Conservation (phyloP, 1,140 invertebrate species). For the Ooceraea biroi region DNA sequence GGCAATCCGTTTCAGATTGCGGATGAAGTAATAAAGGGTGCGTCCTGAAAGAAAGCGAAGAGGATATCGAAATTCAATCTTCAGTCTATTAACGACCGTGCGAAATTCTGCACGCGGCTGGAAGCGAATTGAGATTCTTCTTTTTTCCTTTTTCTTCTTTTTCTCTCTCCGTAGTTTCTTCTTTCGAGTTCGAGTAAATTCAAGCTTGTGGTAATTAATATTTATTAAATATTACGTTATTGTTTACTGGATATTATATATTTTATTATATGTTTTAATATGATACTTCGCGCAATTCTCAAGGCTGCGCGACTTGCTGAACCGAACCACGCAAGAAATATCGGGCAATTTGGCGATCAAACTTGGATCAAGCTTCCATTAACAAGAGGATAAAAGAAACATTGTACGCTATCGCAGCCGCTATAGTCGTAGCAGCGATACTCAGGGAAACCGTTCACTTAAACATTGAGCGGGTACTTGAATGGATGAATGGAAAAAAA, state of each 20-base stretch:
- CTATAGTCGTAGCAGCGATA: constrained; percentile 7
- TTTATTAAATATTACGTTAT: too few relatives aligned
- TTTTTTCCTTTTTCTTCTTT: too few relatives aligned
- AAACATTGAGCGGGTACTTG: neutral
- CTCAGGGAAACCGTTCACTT: neutral
- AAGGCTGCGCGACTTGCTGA: neutral
- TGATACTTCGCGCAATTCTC: neutral
- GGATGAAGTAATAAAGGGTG: neutral
- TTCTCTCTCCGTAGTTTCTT: neutral
- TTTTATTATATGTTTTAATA: neutral
- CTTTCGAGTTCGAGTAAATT: neutral
- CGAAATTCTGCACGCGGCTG: neutral
- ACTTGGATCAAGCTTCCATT: constrained; percentile 36
- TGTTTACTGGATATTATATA: too few relatives aligned
- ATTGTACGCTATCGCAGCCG: constrained; percentile 11
- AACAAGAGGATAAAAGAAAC: constrained; percentile 35
- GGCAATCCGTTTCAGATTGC: neutral
- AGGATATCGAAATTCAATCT: neutral
- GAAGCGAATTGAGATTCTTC: neutral
- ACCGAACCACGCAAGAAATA: constrained; percentile 4
- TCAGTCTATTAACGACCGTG: too few relatives aligned
- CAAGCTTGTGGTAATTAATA: neutral
- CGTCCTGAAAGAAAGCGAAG: neutral
- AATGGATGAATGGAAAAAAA: constrained; percentile 21
- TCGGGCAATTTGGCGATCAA: neutral